Conservation (phyloP, 1,140 invertebrate species). For the Macrotrachela quadricornifera region DNA sequence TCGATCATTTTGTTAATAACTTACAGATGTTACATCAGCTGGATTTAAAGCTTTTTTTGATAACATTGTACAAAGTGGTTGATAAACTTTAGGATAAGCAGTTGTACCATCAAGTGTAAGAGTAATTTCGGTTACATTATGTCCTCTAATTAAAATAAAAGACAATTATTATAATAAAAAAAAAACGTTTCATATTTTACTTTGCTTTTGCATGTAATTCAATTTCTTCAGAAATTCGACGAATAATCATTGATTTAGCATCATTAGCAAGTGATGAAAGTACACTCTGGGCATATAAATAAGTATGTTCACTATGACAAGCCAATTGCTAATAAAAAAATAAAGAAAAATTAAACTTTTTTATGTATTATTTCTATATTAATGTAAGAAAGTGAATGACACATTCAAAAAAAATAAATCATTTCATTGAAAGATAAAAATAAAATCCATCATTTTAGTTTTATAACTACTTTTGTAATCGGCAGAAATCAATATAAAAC, state of each 20-base stretch:
- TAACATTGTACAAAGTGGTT: conserved; percentile 80
- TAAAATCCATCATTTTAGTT: too few relatives aligned
- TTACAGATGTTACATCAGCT: conserved; percentile 68
- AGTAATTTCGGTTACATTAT: conserved; percentile 84
- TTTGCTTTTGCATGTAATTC: conserved; percentile 68
- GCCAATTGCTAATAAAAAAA: conserved; percentile 81
- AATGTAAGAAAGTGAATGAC: too few relatives aligned
- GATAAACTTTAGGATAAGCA: conserved; percentile 65
- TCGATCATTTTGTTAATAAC: conserved; percentile 10
- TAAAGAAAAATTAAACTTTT: too few relatives aligned
- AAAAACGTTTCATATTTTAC: conserved; percentile 32
- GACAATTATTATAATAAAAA: conserved; percentile 4
- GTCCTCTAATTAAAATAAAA: conserved; percentile 39
- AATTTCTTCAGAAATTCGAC: conserved; percentile 78
- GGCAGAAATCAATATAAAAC: too few relatives aligned
- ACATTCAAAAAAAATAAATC: too few relatives aligned
- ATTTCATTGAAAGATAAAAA: too few relatives aligned
- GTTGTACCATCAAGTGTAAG: conserved; percentile 73
- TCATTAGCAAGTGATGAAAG: conserved; percentile 78
- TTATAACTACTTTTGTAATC: too few relatives aligned
- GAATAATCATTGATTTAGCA: conserved; percentile 59
- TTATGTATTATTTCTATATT: too few relatives aligned
- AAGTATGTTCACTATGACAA: conserved; percentile 91
- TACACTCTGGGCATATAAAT: conserved; percentile 84
- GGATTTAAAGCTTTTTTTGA: conserved; percentile 81